These are phyloP conservation scores for Drosophila dunni DNA, from an alignment of 1,140 invertebrate species.

Conservation along the genomic window DNA sequence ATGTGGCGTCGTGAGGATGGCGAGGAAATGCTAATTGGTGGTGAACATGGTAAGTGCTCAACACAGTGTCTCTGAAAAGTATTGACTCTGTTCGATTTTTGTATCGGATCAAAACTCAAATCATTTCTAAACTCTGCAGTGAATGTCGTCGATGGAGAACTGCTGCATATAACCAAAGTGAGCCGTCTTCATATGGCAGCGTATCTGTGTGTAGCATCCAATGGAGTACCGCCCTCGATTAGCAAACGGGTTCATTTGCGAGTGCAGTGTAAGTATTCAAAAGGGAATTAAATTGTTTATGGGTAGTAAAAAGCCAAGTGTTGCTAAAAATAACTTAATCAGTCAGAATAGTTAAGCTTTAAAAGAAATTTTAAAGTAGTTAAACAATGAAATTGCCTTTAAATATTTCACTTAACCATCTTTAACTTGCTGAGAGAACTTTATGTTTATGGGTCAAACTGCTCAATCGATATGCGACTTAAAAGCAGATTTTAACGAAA, in stretches of 20 bases:
- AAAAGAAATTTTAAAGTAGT: no score
- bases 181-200: conserved; percentile 95
- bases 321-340: no score
- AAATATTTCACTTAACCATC: no score
- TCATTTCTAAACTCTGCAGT: conserved; percentile 85
- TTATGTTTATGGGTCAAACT: no score
- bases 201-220: conserved; percentile 94
- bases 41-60: conserved; percentile 89
- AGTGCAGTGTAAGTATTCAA: conserved; percentile 93
- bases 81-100: conserved; percentile 3
- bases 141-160: conserved; percentile 93
- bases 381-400: no score
- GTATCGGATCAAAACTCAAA: background rate
- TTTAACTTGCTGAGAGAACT: no score
- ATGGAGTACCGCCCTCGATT: conserved; percentile 94
- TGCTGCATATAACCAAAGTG: conserved; percentile 93
- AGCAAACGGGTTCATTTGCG: conserved; percentile 92
- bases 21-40: conserved; percentile 93
- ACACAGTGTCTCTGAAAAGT: conserved; percentile 16
- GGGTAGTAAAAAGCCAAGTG: no score
- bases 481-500: background rate
- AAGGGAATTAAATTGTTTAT: background rate
- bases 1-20: conserved; percentile 96
- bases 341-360: no score
- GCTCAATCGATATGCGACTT: conserved; percentile 13